Conservation (phyloP, 2,888 invertebrate species). For the Ganaspis brasiliensis region DNA sequence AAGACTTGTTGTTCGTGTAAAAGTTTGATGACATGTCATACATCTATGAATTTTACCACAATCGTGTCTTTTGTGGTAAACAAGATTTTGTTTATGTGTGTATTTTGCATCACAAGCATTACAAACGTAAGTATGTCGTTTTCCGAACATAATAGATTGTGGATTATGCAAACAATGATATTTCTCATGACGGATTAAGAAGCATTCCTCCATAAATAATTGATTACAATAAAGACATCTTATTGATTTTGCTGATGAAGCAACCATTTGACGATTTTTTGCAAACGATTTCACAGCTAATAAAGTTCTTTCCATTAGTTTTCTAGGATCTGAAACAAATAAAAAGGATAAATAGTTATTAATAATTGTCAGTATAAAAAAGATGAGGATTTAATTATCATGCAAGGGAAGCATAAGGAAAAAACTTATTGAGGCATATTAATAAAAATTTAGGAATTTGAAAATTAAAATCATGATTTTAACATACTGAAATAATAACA, state of each 20-base stretch:
- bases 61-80: conserved; percentile 18
- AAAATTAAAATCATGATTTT: too few species aligned
- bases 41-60: conserved; percentile 9
- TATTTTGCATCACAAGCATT: background rate
- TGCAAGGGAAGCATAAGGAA: background rate
- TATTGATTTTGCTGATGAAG: background rate
- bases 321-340: background rate
- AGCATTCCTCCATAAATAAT: background rate
- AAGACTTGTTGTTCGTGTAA: background rate
- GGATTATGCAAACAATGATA: conserved; percentile 14
- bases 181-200: conserved; percentile 5
- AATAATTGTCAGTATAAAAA: too few species aligned
- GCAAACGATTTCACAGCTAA: background rate
- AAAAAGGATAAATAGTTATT: background rate
- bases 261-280: too few species aligned
- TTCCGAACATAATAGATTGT: background rate
- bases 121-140: background rate
- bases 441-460: too few species aligned
- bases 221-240: background rate
- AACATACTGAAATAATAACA: too few species aligned
- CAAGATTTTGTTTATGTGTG: background rate
- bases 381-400: too few species aligned
- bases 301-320: background rate
- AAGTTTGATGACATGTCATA: background rate
- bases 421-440: too few species aligned